Evolutionary conservation across 2,888 invertebrate species (phyloP), one percentile per base, ranked within the genome.

Genomic region (Drymonia ruficornis): DNA sequence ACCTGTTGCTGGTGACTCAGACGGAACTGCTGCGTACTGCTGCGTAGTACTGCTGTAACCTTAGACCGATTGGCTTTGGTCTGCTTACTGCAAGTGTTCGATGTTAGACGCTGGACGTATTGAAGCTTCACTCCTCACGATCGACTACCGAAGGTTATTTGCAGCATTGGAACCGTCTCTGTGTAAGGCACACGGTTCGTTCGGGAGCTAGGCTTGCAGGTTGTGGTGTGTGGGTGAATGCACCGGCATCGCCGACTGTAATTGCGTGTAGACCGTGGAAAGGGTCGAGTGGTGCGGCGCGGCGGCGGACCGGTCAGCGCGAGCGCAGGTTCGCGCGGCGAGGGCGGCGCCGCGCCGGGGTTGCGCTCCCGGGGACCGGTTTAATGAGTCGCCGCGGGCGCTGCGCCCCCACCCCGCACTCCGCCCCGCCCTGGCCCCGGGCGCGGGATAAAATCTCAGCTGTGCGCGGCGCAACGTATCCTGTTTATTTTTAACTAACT

Each of bases 401-500:
- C 56, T 44, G 62, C 59, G 50, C 50, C 49, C 51, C 55, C 46
- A 31, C 58, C 55, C 28, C 36, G 55, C 54, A 53, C 59, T 42
- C 13, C 53, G 49, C 53, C 46, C 56, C 61, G 52, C 47, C 47
- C 56, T 52, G 49, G 48, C 45, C 23, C 45, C 28, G 48, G 44
- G 42, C 49, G 52, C 53, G 62, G 64, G 72, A 68, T 70, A 70
- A 63, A 79, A 76, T 81, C 80, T 75, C 77, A 62, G 75, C 72
- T 69, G 67, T 48, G 53, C 51, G 9, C 34, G 47, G 65, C 67
- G 63, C 72, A 67, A 70, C 68, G 67, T 69, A 69, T 67, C 61
- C 66, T 69, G 82, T 83, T 83, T 87, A 86, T 87, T 86, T 87
- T 83, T 83, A 85, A 80, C 79, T 70, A 79, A 84, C 86, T 74